These are phyloP conservation scores for Chaetops frenatus DNA, from an alignment of 2,113 vertebrate genomes.

Conservation along the genomic window DNA sequence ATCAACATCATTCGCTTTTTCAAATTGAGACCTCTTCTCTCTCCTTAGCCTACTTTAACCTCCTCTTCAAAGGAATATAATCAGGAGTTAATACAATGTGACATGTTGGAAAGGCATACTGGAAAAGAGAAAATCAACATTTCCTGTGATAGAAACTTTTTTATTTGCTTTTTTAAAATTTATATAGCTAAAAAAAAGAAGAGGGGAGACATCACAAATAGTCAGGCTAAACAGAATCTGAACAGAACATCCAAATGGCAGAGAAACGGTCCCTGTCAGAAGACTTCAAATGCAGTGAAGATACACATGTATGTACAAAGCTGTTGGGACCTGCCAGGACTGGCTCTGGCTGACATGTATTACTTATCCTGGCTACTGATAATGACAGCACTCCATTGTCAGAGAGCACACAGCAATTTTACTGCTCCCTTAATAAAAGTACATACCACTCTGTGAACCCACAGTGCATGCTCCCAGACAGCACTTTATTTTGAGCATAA, in stretches of 20 bases:
- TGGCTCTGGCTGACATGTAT: neutral
- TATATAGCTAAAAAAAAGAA: neutral
- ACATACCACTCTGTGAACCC: neutral
- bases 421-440: neutral
- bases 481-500: neutral
- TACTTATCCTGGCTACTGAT: neutral
- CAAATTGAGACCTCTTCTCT: neutral
- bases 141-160: neutral
- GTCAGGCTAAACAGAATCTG: neutral
- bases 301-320: neutral
- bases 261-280: neutral
- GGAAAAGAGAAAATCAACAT: neutral
- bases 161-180: neutral
- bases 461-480: neutral
- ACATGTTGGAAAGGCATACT: neutral
- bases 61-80: neutral
- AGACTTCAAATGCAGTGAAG: neutral
- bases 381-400: neutral
- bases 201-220: neutral
- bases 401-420: neutral
- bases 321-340: neutral
- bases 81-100: neutral
- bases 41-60: conserved; percentile 1
- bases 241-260: neutral
- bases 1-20: neutral